Conservation (phyloP, 1,140 invertebrate species). For the Drosophila rufa region DNA sequence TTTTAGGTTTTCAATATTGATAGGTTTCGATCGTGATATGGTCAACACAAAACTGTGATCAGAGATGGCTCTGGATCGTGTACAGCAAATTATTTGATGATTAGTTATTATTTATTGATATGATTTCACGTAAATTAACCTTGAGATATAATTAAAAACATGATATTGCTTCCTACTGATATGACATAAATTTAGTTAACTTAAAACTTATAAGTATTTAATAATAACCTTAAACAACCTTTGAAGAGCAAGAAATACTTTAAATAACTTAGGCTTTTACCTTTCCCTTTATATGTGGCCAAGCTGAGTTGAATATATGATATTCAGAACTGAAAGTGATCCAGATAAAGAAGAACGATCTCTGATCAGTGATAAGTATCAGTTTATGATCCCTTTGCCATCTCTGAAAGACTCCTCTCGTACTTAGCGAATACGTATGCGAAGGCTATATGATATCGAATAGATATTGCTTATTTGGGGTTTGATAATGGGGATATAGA, state of each 20-base stretch:
- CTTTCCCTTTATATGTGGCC: background rate
- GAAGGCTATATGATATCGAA: constrained; percentile 59
- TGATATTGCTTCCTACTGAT: background rate
- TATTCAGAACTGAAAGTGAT: constrained; percentile 12
- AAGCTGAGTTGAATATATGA: constrained; percentile 22
- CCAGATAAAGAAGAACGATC: constrained; percentile 10
- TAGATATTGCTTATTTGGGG: constrained; percentile 69
- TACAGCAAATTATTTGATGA: background rate
- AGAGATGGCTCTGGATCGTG: constrained; percentile 26
- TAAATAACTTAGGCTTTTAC: no score
- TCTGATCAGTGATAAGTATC: constrained; percentile 15
- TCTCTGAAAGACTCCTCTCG: constrained; percentile 20
- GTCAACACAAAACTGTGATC: constrained; percentile 45
- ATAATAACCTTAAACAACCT: constrained; percentile 17
- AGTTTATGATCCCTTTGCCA: constrained; percentile 12
- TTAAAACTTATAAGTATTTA: constrained; percentile 6
- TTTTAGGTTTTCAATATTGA: constrained; percentile 44
- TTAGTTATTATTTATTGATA: background rate
- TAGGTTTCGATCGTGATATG: constrained; percentile 75
- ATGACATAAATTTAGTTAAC: background rate
- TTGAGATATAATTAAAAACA: background rate
- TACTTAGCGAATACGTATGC: constrained; percentile 58
- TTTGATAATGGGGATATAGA: constrained; percentile 6
- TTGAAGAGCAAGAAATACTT: background rate
- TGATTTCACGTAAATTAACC: background rate